A percentile compares a stretch with the other conserved stretches of the same genome.
Conservation (phyloP, 2,113 vertebrate species). For the Procapra przewalskii region DNA sequence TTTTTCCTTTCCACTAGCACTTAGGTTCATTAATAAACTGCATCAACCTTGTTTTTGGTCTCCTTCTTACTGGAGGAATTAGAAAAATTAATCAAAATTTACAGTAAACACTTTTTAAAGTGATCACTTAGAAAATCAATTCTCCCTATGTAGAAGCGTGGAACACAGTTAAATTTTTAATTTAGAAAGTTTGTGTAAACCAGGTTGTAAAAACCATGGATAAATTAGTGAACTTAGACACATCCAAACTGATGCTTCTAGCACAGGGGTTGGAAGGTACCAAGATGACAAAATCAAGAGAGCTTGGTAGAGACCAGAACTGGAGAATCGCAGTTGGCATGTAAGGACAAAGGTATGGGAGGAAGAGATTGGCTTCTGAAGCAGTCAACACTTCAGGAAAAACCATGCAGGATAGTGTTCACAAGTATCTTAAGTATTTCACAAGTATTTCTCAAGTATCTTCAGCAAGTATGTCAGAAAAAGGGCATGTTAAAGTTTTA, state of each 20-base stretch:
- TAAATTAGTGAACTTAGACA: neutral
- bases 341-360: neutral
- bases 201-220: neutral
- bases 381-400: neutral
- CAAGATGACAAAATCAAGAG: neutral
- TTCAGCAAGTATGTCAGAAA: neutral
- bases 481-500: neutral
- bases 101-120: neutral
- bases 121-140: neutral
- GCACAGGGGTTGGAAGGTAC: neutral
- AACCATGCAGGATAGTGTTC: neutral
- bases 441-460: neutral
- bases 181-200: neutral
- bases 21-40: neutral
- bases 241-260: neutral
- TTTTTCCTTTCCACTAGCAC: neutral
- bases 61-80: neutral
- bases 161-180: neutral
- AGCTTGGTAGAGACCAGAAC: neutral
- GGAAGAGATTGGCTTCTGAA: neutral
- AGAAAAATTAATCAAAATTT: neutral
- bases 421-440: neutral
- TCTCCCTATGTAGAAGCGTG: neutral
- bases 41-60: neutral
- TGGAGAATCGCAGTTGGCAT: neutral